A percentile compares a stretch with the other conserved stretches of the same genome.
phyloP scores from a whole-genome alignment of 2,113 vertebrate species.

The Paramisgurnus dabryanus region DNA sequence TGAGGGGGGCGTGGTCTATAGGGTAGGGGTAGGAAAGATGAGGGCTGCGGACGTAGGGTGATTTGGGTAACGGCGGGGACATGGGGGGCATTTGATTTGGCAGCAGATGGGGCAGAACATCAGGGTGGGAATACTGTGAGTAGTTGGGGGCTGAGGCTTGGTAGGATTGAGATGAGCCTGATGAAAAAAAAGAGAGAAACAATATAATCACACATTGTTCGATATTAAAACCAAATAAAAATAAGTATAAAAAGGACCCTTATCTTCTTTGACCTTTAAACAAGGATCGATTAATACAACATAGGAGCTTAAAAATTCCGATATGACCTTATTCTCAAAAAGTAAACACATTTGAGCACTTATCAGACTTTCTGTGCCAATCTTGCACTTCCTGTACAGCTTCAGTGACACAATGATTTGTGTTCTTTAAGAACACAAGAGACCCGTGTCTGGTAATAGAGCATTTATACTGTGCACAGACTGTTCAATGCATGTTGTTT shows the following conservation, averaged over 20 bases:
- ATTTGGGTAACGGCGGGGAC: conserved; percentile 49
- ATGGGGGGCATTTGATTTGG: conserved; percentile 37
- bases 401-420: background rate
- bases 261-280: background rate
- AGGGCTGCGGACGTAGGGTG: conserved; percentile 39
- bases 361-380: background rate
- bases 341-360: background rate
- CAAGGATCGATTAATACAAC: background rate
- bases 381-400: background rate
- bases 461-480: background rate
- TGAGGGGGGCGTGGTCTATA: conserved; percentile 21
- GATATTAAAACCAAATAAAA: background rate
- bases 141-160: conserved; percentile 29
- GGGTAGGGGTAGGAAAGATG: conserved; percentile 46
- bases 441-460: background rate
- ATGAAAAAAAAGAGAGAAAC: conserved; percentile 1
- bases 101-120: conserved; percentile 16
- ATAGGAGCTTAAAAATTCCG: no score
- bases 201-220: background rate
- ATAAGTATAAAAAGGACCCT: background rate
- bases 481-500: background rate
- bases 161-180: conserved; percentile 48
- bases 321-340: background rate
- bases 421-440: conserved; percentile 1
- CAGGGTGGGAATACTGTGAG: conserved; percentile 36